phyloP scores from a whole-genome alignment of 2,888 invertebrate species.

The Macrophya alboannulata region DNA sequence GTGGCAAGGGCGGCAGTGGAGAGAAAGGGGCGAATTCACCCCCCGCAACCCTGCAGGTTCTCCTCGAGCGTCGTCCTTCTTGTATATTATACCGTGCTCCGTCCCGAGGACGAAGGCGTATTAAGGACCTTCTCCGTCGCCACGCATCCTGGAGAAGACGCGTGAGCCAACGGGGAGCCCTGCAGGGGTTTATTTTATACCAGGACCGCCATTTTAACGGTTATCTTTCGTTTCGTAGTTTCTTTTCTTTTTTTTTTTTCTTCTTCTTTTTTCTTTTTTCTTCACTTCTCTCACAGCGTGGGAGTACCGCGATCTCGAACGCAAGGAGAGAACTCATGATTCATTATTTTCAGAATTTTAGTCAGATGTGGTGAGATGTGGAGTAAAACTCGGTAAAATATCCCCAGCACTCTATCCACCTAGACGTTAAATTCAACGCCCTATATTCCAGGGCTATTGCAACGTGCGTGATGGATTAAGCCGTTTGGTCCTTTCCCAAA shows the following conservation, averaged over 20 bases:
- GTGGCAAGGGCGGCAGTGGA: conserved; percentile 23
- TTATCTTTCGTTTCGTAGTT: not conserved
- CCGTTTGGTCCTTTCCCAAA: not conserved
- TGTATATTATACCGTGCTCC: conserved; percentile 62
- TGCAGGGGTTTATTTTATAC: conserved; percentile 45
- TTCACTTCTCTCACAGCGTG: not conserved
- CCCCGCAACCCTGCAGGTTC: conserved; percentile 49
- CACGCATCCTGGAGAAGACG: conserved; percentile 46
- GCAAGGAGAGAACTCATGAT: not conserved
- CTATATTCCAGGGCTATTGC: not conserved
- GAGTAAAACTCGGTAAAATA: not conserved
- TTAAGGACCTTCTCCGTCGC: conserved; percentile 43
- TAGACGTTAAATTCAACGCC: not conserved
- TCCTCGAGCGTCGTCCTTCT: conserved; percentile 66
- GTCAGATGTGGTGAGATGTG: not conserved
- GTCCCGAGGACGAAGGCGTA: conserved; percentile 56
- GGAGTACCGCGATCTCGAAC: not conserved
- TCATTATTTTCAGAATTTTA: conserved; percentile 3
- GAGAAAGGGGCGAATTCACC: conserved; percentile 50
- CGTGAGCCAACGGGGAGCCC: conserved; percentile 35
- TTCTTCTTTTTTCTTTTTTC: not conserved
- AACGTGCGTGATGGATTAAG: conserved; percentile 4
- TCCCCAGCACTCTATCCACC: not conserved
- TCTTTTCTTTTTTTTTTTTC: not conserved
- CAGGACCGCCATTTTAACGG: conserved; percentile 29